phyloP scores from a whole-genome alignment of 2,888 invertebrate species.

The Protonemura montana region DNA sequence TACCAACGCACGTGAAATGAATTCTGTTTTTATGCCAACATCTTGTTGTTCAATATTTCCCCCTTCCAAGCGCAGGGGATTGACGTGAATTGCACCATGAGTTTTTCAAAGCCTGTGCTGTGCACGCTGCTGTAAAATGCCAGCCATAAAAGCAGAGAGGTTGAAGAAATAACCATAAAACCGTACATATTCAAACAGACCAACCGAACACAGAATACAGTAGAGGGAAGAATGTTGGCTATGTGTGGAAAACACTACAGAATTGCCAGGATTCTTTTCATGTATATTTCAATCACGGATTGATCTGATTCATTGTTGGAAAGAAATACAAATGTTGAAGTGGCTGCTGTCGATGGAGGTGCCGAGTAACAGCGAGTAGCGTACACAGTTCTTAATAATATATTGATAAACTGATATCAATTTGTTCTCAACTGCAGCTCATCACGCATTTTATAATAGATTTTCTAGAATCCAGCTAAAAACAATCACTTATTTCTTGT shows the following conservation, averaged over 20 bases:
- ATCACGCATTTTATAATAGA: neutral
- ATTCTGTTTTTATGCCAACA: neutral
- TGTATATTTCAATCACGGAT: neutral
- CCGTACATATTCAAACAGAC: slow-evolving; percentile 26
- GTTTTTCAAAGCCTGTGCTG: neutral
- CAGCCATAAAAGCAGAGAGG: slow-evolving; percentile 25
- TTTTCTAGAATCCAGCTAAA: neutral
- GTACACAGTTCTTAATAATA: neutral
- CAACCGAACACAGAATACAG: neutral
- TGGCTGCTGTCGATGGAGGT: too few species aligned
- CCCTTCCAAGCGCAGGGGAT: neutral
- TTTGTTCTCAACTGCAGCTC: neutral
- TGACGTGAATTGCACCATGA: neutral
- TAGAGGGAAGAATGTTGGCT: neutral
- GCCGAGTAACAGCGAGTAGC: neutral
- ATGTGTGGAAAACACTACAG: neutral
- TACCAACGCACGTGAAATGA: neutral
- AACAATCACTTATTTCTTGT: neutral
- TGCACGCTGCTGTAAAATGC: neutral
- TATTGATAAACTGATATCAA: neutral
- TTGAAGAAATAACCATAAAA: slow-evolving; percentile 29
- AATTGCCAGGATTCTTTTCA: neutral
- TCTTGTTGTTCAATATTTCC: neutral
- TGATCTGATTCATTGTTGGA: neutral
- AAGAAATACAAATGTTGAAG: neutral